These are phyloP conservation scores for Pyrochroa serraticornis DNA, from an alignment of 2,888 invertebrate genomes.

Conservation along the genomic window DNA sequence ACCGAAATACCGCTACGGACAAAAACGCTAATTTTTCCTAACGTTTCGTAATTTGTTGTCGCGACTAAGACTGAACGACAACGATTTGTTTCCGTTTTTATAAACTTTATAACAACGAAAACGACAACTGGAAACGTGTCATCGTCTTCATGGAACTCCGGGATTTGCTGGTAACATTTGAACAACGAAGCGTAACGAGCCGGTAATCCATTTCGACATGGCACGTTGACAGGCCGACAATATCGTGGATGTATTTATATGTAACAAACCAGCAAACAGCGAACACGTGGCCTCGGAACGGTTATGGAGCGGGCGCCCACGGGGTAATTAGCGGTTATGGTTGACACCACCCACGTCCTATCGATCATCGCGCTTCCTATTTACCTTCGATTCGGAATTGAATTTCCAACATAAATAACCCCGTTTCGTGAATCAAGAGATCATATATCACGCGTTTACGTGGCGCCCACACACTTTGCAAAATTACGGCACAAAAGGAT, in stretches of 20 bases:
- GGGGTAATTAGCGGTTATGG: constrained; percentile 25
- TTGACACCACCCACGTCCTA: constrained; percentile 28
- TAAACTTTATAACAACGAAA: too few relatives aligned
- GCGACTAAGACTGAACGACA: too few relatives aligned
- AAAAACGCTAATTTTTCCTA: not conserved
- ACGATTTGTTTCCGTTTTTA: too few relatives aligned
- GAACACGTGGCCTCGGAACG: constrained; percentile 8
- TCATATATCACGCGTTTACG: constrained; percentile 38
- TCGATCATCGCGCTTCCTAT: constrained; percentile 33
- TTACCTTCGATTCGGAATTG: constrained; percentile 31
- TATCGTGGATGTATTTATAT: constrained; percentile 36
- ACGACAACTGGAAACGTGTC: not conserved
- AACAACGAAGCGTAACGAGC: constrained; percentile 35
- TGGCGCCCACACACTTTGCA: constrained; percentile 41
- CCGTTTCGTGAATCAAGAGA: constrained; percentile 32
- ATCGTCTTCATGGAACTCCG: not conserved
- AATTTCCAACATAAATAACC: constrained; percentile 32
- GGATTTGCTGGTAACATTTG: not conserved
- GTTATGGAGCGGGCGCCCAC: constrained; percentile 17
- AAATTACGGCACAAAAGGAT: constrained; percentile 31
- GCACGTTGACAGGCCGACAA: constrained; percentile 39
- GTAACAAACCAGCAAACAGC: constrained; percentile 29
- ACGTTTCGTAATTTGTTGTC: too few relatives aligned
- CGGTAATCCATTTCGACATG: constrained; percentile 37
- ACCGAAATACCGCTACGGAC: constrained; percentile 11